Percentiles rank a stretch among this genome's conserved stretches.
Evolutionary conservation across 64 coral and sea anemone genomes (phyloP).

Genomic region (Hydrozoanthus tunicans): DNA sequence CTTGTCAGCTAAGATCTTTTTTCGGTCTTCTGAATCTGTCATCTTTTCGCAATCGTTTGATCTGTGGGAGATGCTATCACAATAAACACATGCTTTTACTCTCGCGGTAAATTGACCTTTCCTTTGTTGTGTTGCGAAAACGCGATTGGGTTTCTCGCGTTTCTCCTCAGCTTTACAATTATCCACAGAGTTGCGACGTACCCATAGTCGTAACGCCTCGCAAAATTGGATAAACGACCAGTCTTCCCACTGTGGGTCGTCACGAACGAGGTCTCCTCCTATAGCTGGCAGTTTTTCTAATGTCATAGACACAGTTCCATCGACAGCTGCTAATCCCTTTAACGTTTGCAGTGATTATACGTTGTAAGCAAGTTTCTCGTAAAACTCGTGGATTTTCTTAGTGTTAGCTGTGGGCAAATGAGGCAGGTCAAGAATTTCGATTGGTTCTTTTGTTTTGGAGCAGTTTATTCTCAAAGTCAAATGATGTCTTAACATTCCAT

Average conservation of each 20-base stretch:
- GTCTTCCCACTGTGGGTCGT: constrained; percentile 53
- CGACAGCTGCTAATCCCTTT: constrained; percentile 11
- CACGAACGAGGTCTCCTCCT: constrained; percentile 64
- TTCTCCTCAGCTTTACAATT: constrained; percentile 7
- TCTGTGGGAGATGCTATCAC: constrained; percentile 8
- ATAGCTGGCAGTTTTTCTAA: constrained; percentile 51
- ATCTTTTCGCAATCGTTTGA: constrained; percentile 9
- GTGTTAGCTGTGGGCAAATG: constrained; percentile 27
- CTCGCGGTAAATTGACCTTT: constrained; percentile 13
- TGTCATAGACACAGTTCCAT: constrained; percentile 47
- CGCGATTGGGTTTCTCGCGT: background rate
- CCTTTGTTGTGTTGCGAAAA: constrained; percentile 11
- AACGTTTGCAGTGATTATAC: constrained; percentile 66
- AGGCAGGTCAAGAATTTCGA: constrained; percentile 54
- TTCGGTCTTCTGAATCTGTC: constrained; percentile 32
- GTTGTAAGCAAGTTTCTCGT: constrained; percentile 51
- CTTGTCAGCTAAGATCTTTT: constrained; percentile 35
- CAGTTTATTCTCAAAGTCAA: too few species aligned
- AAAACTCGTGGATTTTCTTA: constrained; percentile 43
- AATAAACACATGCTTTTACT: constrained; percentile 56
- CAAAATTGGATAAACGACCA: constrained; percentile 57
- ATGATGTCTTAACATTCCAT: too few species aligned
- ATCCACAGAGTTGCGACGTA: constrained; percentile 44
- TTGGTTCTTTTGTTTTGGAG: too few species aligned
- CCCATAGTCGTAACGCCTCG: constrained; percentile 26